These are phyloP conservation scores for Siniperca obscura DNA, from an alignment of 2,797 vertebrate species.

Conservation along the genomic window DNA sequence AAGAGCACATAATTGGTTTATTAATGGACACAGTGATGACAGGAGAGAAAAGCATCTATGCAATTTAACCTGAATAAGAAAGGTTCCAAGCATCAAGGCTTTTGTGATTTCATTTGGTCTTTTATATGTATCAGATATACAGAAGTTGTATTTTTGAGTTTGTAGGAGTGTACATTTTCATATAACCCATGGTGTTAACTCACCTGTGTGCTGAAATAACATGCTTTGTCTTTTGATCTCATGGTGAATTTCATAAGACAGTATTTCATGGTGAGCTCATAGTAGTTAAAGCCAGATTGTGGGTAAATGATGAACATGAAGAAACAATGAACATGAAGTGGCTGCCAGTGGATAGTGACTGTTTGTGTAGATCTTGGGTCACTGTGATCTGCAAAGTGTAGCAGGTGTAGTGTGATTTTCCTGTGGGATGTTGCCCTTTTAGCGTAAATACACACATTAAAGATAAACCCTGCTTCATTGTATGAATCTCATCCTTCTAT, in stretches of 20 bases:
- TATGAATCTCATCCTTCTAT: constrained; percentile 25
- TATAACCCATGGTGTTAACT: background rate
- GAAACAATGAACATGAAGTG: background rate
- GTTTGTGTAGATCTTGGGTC: background rate
- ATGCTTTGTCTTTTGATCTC: background rate
- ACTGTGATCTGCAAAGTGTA: background rate
- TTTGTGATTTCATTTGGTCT: background rate
- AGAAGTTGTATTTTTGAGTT: background rate
- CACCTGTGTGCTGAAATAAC: background rate
- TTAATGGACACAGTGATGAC: background rate
- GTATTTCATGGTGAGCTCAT: constrained; percentile 11
- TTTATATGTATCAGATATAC: background rate
- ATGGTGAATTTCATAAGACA: background rate
- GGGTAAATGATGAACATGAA: background rate
- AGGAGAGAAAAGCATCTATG: background rate
- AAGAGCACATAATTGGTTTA: constrained; percentile 25
- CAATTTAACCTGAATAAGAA: background rate
- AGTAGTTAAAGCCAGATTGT: background rate
- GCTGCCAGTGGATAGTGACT: background rate
- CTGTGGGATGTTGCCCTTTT: background rate
- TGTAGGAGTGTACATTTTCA: background rate
- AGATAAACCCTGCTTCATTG: background rate
- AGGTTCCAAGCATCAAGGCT: background rate
- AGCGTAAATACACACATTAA: constrained; percentile 32
- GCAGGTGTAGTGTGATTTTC: background rate